Percentiles rank a stretch among this genome's conserved stretches.
These are phyloP conservation scores for Cheilosia scutellata DNA, from an alignment of 2,888 invertebrate genomes.

Conservation along the genomic window DNA sequence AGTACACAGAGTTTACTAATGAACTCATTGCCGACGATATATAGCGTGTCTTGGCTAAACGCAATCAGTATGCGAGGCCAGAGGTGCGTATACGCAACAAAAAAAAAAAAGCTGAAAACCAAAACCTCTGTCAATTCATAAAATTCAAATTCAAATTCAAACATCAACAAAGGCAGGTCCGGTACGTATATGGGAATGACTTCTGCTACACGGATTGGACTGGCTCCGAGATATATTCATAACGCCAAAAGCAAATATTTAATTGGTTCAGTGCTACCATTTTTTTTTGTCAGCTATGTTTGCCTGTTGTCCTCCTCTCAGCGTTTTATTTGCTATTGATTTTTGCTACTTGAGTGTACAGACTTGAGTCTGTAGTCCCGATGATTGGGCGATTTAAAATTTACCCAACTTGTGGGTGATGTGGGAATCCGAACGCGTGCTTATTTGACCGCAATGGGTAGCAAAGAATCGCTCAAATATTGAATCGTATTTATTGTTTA, in stretches of 20 bases:
- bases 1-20: slow-evolving; percentile 77
- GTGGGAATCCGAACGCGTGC: slow-evolving; percentile 20
- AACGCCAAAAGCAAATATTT: slow-evolving; percentile 66
- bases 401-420: slow-evolving; percentile 50
- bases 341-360: slow-evolving; percentile 38
- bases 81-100: slow-evolving; percentile 56
- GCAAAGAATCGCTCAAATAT: slow-evolving; percentile 33
- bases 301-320: not conserved
- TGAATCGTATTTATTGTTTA: slow-evolving; percentile 24
- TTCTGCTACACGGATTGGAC: slow-evolving; percentile 39
- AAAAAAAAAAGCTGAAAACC: not conserved
- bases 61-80: slow-evolving; percentile 50
- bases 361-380: not conserved
- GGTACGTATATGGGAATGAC: slow-evolving; percentile 34
- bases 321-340: slow-evolving; percentile 44
- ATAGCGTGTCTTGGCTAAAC: slow-evolving; percentile 32
- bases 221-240: slow-evolving; percentile 53
- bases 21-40: slow-evolving; percentile 78
- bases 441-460: slow-evolving; percentile 23
- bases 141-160: slow-evolving; percentile 64
- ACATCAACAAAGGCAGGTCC: slow-evolving; percentile 64
- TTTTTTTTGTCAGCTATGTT: not conserved
- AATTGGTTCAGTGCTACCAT: slow-evolving; percentile 67
- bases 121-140: slow-evolving; percentile 49
- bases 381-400: slow-evolving; percentile 23